Evolutionary conservation across 2,113 vertebrate genomes (phyloP).

Genomic region (Cinclus cinclus): DNA sequence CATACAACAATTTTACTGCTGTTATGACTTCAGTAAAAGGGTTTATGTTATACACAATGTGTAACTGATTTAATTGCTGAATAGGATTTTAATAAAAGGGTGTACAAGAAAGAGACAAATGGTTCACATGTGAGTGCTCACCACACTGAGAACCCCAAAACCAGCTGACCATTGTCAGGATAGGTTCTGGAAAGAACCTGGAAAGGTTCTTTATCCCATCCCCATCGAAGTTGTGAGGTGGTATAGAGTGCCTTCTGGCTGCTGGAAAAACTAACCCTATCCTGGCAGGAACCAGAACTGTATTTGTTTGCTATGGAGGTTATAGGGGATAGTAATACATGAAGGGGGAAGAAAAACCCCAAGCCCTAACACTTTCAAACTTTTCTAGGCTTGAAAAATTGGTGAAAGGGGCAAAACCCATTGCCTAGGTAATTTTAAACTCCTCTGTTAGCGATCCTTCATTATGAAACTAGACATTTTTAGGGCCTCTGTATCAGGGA

Average conservation of each 20-base stretch:
- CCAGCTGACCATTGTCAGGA: neutral
- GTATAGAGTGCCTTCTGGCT: neutral
- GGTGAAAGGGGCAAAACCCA: neutral
- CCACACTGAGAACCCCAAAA: neutral
- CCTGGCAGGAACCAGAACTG: neutral
- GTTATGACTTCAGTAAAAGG: neutral
- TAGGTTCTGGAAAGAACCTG: neutral
- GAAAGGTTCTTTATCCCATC: neutral
- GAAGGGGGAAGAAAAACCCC: rapidly evolving
- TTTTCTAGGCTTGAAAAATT: neutral
- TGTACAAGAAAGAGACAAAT: neutral
- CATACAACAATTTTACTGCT: neutral
- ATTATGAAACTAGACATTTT: slow-evolving; percentile 1
- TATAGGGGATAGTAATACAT: neutral
- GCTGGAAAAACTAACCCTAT: neutral
- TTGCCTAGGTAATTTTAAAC: neutral
- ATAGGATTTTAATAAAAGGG: neutral
- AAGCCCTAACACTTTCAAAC: neutral
- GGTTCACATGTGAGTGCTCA: rapidly evolving
- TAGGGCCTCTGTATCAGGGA: slow-evolving; percentile 1
- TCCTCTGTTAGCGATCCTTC: neutral
- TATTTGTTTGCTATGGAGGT: neutral
- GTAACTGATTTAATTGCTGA: neutral
- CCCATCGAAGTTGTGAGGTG: neutral
- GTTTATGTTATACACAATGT: neutral